phyloP scores from a whole-genome alignment of 2,888 invertebrate genomes.

The Venusia cambrica region DNA sequence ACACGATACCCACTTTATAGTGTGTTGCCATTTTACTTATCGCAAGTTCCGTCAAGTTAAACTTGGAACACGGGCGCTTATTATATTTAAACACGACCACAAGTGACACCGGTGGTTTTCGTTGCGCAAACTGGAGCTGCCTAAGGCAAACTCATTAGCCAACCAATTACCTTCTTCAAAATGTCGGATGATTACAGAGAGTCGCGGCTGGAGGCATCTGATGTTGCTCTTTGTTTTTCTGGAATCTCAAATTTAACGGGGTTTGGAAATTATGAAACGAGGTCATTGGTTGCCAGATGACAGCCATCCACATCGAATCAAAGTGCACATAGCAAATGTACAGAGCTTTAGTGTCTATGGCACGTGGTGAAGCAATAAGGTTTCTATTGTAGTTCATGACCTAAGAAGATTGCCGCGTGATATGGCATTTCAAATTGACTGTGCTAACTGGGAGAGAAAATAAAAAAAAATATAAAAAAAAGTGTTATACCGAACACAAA shows the following conservation, averaged over 20 bases:
- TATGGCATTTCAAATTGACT: too few relatives aligned
- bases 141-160: constrained; percentile 71
- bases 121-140: constrained; percentile 73
- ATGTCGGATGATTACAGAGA: constrained; percentile 71
- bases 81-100: constrained; percentile 31
- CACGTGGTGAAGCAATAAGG: too few relatives aligned
- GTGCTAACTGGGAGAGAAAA: too few relatives aligned
- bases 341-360: too few relatives aligned
- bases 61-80: constrained; percentile 10
- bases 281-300: constrained; percentile 6
- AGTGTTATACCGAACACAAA: too few relatives aligned
- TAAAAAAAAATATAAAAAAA: too few relatives aligned
- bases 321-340: too few relatives aligned
- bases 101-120: constrained; percentile 63
- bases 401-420: too few relatives aligned
- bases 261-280: constrained; percentile 28
- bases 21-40: constrained; percentile 1
- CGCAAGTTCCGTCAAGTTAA: constrained; percentile 11
- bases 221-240: constrained; percentile 60
- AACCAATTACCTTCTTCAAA: constrained; percentile 71
- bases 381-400: too few relatives aligned
- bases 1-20: too few relatives aligned
- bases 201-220: constrained; percentile 63
- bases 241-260: constrained; percentile 45
- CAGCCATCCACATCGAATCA: too few relatives aligned